Percentiles rank a stretch among this genome's conserved stretches.
These are phyloP conservation scores for Cyaniris semiargus DNA, from an alignment of 2,888 invertebrate genomes.

Conservation along the genomic window DNA sequence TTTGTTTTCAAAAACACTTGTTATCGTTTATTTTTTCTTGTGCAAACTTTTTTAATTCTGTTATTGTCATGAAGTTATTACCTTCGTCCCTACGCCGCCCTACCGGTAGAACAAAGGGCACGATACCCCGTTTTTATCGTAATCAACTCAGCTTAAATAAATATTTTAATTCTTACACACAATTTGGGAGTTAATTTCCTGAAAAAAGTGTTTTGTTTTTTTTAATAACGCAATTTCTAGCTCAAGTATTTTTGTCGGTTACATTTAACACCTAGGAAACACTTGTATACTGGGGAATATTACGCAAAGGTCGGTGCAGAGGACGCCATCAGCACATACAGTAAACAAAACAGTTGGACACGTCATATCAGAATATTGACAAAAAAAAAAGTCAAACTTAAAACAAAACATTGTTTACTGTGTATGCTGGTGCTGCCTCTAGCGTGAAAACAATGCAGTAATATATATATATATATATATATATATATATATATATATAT, in stretches of 20 bases:
- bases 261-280: neutral
- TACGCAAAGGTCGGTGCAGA: too few species aligned
- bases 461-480: too few species aligned
- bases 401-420: too few species aligned
- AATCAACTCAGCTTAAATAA: conserved; percentile 2
- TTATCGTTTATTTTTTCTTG: neutral
- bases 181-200: neutral
- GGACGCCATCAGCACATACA: too few species aligned
- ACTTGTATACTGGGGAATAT: too few species aligned
- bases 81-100: neutral
- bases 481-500: too few species aligned
- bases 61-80: conserved; percentile 11
- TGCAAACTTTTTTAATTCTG: conserved; percentile 4
- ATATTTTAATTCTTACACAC: conserved; percentile 17
- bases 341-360: too few species aligned
- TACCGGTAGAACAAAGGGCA: conserved; percentile 12
- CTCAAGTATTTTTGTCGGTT: neutral
- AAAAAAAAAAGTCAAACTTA: too few species aligned
- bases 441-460: too few species aligned
- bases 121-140: conserved; percentile 2
- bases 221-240: neutral
- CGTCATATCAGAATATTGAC: too few species aligned
- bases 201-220: neutral
- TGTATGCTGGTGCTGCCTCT: too few species aligned
- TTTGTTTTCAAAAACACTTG: neutral